phyloP scores from a whole-genome alignment of 1,140 invertebrate species.

The Sarcophaga bullata region DNA sequence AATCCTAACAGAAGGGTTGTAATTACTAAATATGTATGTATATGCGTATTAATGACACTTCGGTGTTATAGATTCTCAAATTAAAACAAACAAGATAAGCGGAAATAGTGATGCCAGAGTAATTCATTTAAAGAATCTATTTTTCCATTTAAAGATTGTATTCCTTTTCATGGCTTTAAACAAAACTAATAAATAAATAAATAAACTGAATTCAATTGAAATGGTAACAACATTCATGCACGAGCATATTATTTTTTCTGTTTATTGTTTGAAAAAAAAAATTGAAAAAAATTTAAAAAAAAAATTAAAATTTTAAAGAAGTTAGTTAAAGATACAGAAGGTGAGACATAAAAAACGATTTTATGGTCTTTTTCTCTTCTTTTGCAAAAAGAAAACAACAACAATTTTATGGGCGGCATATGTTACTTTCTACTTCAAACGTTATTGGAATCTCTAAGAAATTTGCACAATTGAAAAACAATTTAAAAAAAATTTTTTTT shows the following conservation, averaged over 20 bases:
- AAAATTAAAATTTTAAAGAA: background rate
- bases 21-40: too few relatives aligned
- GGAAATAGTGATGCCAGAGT: too few relatives aligned
- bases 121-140: too few relatives aligned
- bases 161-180: too few relatives aligned
- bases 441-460: background rate
- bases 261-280: background rate
- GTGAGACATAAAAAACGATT: conserved; percentile 35
- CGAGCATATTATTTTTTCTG: background rate
- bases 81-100: too few relatives aligned
- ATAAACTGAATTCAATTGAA: conserved; percentile 36
- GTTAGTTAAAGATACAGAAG: background rate
- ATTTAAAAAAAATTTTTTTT: too few relatives aligned
- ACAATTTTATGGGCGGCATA: conserved; percentile 38
- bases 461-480: background rate
- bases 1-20: too few relatives aligned
- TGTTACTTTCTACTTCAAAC: conserved; percentile 10
- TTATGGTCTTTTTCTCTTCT: too few relatives aligned
- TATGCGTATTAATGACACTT: too few relatives aligned
- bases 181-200: too few relatives aligned
- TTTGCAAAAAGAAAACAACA: background rate
- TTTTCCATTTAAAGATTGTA: too few relatives aligned
- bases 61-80: too few relatives aligned
- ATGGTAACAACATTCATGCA: conserved; percentile 36
- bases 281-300: background rate